Conservation (phyloP, 2,888 invertebrate genomes). For the Nectonema munidae region DNA sequence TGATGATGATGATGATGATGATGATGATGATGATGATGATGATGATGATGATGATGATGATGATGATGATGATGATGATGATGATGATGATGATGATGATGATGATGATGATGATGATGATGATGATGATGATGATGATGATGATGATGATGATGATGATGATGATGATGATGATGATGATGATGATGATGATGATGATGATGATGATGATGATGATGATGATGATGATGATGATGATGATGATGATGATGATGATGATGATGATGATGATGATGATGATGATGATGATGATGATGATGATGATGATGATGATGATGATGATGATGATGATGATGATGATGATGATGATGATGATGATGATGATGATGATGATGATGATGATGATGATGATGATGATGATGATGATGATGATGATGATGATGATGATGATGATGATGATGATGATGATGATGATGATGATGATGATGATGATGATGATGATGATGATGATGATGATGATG, state of each 20-base stretch:
- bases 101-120: constrained; percentile 9
- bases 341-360: constrained; percentile 43
- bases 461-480: constrained; percentile 8
- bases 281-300: constrained; percentile 6
- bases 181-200: constrained; percentile 7
- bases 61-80: constrained; percentile 12
- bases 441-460: background rate
- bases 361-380: constrained; percentile 42
- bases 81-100: constrained; percentile 12
- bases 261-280: constrained; percentile 7
- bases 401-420: constrained; percentile 41
- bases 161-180: constrained; percentile 7
- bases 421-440: constrained; percentile 32
- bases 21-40: constrained; percentile 11
- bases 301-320: constrained; percentile 7
- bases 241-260: constrained; percentile 7
- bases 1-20: constrained; percentile 10
- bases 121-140: constrained; percentile 7
- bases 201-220: constrained; percentile 8
- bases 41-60: constrained; percentile 12
- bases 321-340: constrained; percentile 30
- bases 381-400: constrained; percentile 40
- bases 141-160: constrained; percentile 8
- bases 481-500: constrained; percentile 11
- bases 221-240: constrained; percentile 7